These are phyloP conservation scores for Martes martes DNA, from an alignment of 2,113 vertebrate species.

Conservation along the genomic window DNA sequence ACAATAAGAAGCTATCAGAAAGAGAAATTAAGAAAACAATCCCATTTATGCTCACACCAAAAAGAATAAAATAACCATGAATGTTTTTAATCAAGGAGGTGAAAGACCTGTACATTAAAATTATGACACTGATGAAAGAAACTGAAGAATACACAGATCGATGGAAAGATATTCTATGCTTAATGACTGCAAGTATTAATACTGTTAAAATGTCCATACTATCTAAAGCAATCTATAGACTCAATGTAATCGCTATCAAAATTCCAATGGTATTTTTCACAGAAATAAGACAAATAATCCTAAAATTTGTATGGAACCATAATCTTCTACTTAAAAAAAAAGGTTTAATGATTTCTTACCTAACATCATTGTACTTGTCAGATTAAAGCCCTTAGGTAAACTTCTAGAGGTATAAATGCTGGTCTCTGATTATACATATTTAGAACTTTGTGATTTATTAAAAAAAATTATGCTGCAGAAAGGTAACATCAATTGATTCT, in stretches of 20 bases:
- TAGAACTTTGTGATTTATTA: not conserved
- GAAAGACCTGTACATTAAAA: not conserved
- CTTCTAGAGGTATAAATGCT: not conserved
- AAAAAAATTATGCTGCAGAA: constrained; percentile 10
- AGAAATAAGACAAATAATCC: not conserved
- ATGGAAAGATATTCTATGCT: not conserved
- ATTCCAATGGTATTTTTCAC: not conserved
- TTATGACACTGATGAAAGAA: not conserved
- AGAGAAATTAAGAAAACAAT: not conserved
- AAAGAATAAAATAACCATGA: not conserved
- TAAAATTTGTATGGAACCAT: not conserved
- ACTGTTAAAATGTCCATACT: not conserved
- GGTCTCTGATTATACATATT: not conserved
- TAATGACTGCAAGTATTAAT: not conserved
- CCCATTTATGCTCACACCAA: not conserved
- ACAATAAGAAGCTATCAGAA: not conserved
- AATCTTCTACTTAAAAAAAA: not conserved
- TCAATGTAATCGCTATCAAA: not conserved
- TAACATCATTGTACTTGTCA: not conserved
- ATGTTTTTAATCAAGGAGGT: not conserved
- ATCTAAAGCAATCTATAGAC: not conserved
- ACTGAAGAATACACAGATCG: not conserved
- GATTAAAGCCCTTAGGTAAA: not conserved
- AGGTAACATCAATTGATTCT: not conserved
- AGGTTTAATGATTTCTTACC: not conserved